Conservation (phyloP, 1,140 invertebrate species). For the Planococcus citri region DNA sequence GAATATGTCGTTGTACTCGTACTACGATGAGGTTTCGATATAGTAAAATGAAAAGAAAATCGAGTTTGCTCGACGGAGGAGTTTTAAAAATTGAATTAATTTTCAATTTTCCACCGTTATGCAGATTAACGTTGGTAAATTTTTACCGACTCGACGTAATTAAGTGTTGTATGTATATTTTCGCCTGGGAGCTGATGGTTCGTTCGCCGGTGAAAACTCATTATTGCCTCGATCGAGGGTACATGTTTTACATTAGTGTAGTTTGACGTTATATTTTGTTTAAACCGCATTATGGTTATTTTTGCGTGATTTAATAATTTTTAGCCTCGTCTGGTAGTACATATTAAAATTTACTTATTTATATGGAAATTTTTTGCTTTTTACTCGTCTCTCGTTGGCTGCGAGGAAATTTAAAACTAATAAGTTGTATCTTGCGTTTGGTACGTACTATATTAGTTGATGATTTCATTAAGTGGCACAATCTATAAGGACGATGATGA, state of each 20-base stretch:
- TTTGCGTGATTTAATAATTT: background rate
- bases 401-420: background rate
- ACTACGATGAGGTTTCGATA: no score
- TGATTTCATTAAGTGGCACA: no score
- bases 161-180: background rate
- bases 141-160: background rate
- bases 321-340: background rate
- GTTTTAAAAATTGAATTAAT: background rate
- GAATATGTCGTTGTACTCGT: no score
- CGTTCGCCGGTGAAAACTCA: background rate
- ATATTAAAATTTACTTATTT: conserved; percentile 4
- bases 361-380: background rate
- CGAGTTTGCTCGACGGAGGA: no score
- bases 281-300: background rate
- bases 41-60: no score
- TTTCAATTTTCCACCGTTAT: background rate
- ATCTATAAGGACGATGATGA: no score
- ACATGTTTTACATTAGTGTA: background rate
- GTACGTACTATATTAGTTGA: no score
- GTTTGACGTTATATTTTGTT: background rate
- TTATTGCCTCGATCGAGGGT: background rate
- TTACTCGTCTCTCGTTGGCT: no score
- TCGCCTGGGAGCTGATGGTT: background rate
- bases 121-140: background rate
- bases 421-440: background rate